Evolutionary conservation across 2,797 vertebrate genomes (phyloP), one percentile per base, ranked within the genome.

Genomic region (Eleutherodactylus coqui): DNA sequence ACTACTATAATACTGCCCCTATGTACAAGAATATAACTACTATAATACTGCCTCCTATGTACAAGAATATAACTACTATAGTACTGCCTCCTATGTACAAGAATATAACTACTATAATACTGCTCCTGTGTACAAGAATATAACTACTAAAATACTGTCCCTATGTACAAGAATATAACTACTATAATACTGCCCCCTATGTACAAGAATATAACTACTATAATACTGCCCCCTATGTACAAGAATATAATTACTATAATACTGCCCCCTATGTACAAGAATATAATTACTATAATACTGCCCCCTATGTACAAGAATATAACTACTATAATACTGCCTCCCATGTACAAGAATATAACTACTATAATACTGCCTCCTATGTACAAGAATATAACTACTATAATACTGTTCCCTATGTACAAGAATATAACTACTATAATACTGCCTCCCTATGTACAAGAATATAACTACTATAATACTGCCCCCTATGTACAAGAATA

Each of bases 41-140:
- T 64, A 64, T 64, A 64, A 32, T 64, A 64, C 60, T 64, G 60
- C 29, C 27, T 21, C 62, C 62, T 67, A 67, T 67, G 14, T 67
- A 67, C 62, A 67, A 64, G 60, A 64, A 64, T 64, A 64, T 64
- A 64, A 64, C 60, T 64, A 64, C 60, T 64, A 64, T 32, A 64
- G 17, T 32, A 64, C 60, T 64, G 60, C 60, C n/a, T 51, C 49
- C 53, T 24, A 55, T 55, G 5, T 55, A 55, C 21, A 55, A 55
- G 53, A 55, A 55, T 55, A 55, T 55, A 55, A 55, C 19, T 55
- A 55, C 53, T 24, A 24, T 55, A 55, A 55, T 55, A n/a, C n/a
- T n/a, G n/a, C 49, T 36, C 62, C 62, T 67, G 36, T 67, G 14
- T 67, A 67, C 62, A 67, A 67, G 62, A 67, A 67, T 67, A 67